Base-by-base conservation (phyloP, 1,140 invertebrate species). In the Littorina saxatilis region DNA sequence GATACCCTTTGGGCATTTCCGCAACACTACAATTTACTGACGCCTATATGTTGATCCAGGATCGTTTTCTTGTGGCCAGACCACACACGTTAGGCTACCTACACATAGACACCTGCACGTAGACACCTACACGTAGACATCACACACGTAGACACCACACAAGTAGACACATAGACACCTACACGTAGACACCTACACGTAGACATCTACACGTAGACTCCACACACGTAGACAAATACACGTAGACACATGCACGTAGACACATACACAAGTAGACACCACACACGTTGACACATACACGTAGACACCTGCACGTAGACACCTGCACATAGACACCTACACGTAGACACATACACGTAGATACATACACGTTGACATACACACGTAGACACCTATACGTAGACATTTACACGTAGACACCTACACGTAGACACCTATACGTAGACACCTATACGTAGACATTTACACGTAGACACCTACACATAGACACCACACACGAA, bases 41-140 rank as follows among this genome's bases (percentile, higher is more conserved):
- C n/a, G n/a, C n/a, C n/a, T n/a, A n/a, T n/a, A n/a, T n/a, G n/a
- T n/a, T n/a, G n/a, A n/a, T n/a, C n/a, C n/a, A n/a, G n/a, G n/a
- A n/a, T n/a, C n/a, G n/a, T n/a, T n/a, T n/a, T n/a, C n/a, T n/a
- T n/a, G n/a, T n/a, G n/a, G n/a, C n/a, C n/a, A n/a, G n/a, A n/a
- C n/a, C n/a, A n/a, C n/a, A n/a, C n/a, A n/a, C n/a, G n/a, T n/a
- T n/a, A n/a, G n/a, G n/a, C n/a, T n/a, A n/a, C n/a, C n/a, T n/a
- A n/a, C n/a, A n/a, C n/a, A n/a, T n/a, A n/a, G 7, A 47, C 43
- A 47, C 58, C 9, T 23, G n/a, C 58, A 61, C 58, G n/a, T 23
- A 61, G 9, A 61, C 58, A 61, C 58, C 9, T 23, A 61, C 58
- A 61, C 58, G n/a, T n/a, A 72, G 9, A 72, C 39, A 72, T n/a